These are phyloP conservation scores for Nothocercus nigrocapillus DNA, from an alignment of 2,113 vertebrate species.

Conservation along the genomic window DNA sequence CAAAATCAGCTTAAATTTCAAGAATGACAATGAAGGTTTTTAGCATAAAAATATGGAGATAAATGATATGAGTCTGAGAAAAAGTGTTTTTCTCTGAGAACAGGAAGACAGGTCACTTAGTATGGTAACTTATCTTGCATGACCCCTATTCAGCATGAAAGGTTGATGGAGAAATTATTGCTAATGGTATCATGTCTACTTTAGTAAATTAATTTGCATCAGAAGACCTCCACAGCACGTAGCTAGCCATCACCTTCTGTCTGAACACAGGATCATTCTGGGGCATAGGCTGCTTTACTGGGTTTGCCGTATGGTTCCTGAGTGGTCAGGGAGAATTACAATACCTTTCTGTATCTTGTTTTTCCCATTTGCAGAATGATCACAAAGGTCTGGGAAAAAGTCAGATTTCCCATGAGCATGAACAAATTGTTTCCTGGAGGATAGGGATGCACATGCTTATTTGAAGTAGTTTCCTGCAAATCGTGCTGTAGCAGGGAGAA, in stretches of 20 bases:
- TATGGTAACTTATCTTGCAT: neutral
- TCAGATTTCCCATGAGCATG: neutral
- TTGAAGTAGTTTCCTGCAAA: neutral
- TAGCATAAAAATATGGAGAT: neutral
- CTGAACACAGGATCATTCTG: neutral
- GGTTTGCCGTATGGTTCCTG: neutral
- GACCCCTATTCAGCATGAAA: neutral
- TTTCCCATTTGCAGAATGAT: neutral
- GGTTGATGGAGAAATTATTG: neutral
- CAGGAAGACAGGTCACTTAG: neutral
- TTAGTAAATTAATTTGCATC: neutral
- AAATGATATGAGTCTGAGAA: neutral
- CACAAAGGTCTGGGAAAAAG: neutral
- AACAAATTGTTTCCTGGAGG: neutral
- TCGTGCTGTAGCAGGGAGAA: neutral
- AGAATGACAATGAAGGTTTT: neutral
- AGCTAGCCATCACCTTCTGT: neutral
- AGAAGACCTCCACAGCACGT: neutral
- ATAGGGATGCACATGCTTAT: neutral
- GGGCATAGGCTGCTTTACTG: neutral
- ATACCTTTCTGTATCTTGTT: accelerated
- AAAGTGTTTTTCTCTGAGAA: neutral
- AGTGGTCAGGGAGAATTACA: neutral
- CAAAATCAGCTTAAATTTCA: neutral
- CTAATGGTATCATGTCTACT: neutral